Evolutionary conservation across 2,888 invertebrate genomes (phyloP).

Genomic region (Rhimphoctona megacephalus): DNA sequence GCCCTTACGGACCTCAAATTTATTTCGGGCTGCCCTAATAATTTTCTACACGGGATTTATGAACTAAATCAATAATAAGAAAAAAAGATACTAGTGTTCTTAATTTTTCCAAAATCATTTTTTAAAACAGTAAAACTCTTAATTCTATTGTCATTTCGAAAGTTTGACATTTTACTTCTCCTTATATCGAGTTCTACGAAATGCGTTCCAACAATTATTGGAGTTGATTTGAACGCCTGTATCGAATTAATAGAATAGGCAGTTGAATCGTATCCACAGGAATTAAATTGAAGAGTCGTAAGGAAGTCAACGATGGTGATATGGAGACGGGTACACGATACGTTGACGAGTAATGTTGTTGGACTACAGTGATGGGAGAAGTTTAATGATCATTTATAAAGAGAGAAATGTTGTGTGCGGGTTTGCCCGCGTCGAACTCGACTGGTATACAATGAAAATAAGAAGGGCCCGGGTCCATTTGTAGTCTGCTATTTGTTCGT

Average conservation of each 20-base stretch:
- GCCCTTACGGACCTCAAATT: too few species aligned
- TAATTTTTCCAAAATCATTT: not conserved
- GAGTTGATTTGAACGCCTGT: conserved; percentile 8
- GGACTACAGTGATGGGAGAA: conserved; percentile 29
- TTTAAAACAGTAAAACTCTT: not conserved
- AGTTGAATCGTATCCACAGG: conserved; percentile 4
- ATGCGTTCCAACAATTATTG: conserved; percentile 15
- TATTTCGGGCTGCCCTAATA: too few species aligned
- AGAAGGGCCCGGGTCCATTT: conserved; percentile 55
- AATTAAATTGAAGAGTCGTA: conserved; percentile 5
- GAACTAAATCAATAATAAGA: not conserved
- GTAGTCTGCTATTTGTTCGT: conserved; percentile 45
- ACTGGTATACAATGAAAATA: conserved; percentile 52
- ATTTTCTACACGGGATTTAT: too few species aligned
- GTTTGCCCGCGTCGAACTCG: conserved; percentile 41
- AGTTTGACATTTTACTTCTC: not conserved
- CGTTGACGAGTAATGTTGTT: conserved; percentile 47
- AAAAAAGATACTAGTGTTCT: not conserved
- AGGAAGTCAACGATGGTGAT: conserved; percentile 27
- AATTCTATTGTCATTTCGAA: not conserved
- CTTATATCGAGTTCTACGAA: not conserved
- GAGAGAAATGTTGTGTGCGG: conserved; percentile 47
- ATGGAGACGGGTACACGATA: conserved; percentile 32
- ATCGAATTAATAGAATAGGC: conserved; percentile 24
- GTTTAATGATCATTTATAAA: conserved; percentile 53